Evolutionary conservation across 2,113 vertebrate genomes (phyloP).

Genomic region (Pelvicachromis taeniatus): DNA sequence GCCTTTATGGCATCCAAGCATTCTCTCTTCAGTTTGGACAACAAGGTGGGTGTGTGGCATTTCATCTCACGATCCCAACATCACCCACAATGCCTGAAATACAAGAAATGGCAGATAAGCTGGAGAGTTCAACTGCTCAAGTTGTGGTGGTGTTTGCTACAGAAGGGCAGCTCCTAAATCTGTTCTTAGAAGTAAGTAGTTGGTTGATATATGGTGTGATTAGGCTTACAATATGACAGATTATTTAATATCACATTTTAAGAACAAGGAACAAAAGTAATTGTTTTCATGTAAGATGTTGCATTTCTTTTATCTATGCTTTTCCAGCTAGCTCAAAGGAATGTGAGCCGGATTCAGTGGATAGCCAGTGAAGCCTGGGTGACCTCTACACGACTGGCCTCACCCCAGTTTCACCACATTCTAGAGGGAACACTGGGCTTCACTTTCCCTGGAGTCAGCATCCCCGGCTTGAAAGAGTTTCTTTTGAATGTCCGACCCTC

Average conservation of each 20-base stretch:
- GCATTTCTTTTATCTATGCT: background rate
- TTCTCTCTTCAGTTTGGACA: background rate
- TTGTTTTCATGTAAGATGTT: background rate
- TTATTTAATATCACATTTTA: too few species aligned
- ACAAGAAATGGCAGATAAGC: constrained; percentile 39
- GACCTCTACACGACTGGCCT: constrained; percentile 57
- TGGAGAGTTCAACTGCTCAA: constrained; percentile 15
- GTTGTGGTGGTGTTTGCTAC: constrained; percentile 72
- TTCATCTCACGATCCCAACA: constrained; percentile 22
- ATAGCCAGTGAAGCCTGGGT: constrained; percentile 71
- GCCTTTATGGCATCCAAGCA: background rate
- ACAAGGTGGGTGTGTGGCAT: constrained; percentile 51
- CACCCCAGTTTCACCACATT: constrained; percentile 35
- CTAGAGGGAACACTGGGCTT: too few species aligned
- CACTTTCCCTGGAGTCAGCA: too few species aligned
- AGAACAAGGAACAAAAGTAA: too few species aligned
- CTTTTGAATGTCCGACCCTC: too few species aligned
- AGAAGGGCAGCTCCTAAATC: constrained; percentile 63
- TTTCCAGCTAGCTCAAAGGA: constrained; percentile 47
- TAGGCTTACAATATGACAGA: background rate
- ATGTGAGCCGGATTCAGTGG: constrained; percentile 71
- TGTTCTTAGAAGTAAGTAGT: constrained; percentile 53
- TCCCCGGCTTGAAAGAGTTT: too few species aligned
- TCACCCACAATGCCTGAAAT: constrained; percentile 37
- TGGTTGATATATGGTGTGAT: too few species aligned